These are phyloP conservation scores for Nebria brevicollis DNA, from an alignment of 2,888 invertebrate genomes.

Conservation along the genomic window DNA sequence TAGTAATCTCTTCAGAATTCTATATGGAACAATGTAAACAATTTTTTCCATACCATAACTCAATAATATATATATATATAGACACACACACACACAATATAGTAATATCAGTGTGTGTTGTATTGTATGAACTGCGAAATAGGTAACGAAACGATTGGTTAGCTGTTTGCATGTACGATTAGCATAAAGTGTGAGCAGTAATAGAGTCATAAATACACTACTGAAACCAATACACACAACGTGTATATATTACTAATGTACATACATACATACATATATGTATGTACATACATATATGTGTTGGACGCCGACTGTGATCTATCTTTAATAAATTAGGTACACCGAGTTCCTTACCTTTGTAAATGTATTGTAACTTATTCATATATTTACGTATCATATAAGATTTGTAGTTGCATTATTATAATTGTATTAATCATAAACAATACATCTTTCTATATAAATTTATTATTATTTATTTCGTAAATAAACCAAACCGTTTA, in stretches of 20 bases:
- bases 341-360: neutral
- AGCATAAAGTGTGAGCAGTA: conserved; percentile 6
- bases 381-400: neutral
- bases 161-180: neutral
- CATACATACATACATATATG: conserved; percentile 11
- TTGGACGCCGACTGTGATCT: conserved; percentile 30
- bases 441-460: neutral
- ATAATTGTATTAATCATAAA: neutral
- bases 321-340: conserved; percentile 32
- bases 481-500: no score
- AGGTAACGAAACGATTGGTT: neutral
- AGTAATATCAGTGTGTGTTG: neutral
- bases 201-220: conserved; percentile 32
- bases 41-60: no score
- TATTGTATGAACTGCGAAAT: neutral
- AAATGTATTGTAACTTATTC: conserved; percentile 3
- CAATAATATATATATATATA: neutral
- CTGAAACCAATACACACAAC: neutral
- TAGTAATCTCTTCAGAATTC: no score
- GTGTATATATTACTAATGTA: conserved; percentile 16
- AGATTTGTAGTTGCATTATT: neutral
- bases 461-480: neutral
- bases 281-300: conserved; percentile 20
- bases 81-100: neutral
- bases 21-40: no score